These are phyloP conservation scores for Bovichtus variegatus DNA, from an alignment of 2,797 vertebrate species.

Conservation along the genomic window DNA sequence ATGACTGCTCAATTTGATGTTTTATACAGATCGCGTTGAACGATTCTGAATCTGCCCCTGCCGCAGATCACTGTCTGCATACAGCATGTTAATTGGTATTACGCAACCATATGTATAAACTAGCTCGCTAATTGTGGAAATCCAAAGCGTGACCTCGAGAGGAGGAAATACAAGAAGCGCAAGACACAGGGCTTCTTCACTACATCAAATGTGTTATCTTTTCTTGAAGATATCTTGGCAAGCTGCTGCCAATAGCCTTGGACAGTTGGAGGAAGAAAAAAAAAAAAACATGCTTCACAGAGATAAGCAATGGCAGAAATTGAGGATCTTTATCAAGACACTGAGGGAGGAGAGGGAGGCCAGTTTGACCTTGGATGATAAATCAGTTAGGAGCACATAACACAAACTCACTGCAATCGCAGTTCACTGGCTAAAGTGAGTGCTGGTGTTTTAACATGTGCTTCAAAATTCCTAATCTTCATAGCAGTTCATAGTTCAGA, in stretches of 20 bases:
- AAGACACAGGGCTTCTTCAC: constrained; percentile 33
- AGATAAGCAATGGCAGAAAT: constrained; percentile 77
- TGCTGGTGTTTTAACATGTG: constrained; percentile 22
- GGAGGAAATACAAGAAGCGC: constrained; percentile 17
- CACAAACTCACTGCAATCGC: constrained; percentile 7
- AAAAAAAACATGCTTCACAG: constrained; percentile 58
- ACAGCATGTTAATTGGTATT: constrained; percentile 48
- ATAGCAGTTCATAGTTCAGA: not conserved
- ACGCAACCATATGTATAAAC: constrained; percentile 29
- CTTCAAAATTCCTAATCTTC: constrained; percentile 15
- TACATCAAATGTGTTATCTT: constrained; percentile 58
- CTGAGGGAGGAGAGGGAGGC: constrained; percentile 42
- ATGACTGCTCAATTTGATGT: constrained; percentile 48
- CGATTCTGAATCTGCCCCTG: constrained; percentile 23
- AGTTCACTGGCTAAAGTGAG: not conserved
- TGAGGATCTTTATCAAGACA: constrained; percentile 75
- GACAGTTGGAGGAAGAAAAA: constrained; percentile 58
- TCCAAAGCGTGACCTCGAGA: constrained; percentile 41
- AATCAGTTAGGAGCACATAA: constrained; percentile 46
- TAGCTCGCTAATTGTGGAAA: constrained; percentile 48
- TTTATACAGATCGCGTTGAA: constrained; percentile 58
- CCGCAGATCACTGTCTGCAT: constrained; percentile 28
- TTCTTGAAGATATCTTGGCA: constrained; percentile 59
- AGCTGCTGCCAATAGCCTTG: constrained; percentile 66
- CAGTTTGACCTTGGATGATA: constrained; percentile 62